Evolutionary conservation across 2,888 invertebrate genomes (phyloP), one percentile per base, ranked within the genome.

Genomic region (Dorcus parallelipipedus): DNA sequence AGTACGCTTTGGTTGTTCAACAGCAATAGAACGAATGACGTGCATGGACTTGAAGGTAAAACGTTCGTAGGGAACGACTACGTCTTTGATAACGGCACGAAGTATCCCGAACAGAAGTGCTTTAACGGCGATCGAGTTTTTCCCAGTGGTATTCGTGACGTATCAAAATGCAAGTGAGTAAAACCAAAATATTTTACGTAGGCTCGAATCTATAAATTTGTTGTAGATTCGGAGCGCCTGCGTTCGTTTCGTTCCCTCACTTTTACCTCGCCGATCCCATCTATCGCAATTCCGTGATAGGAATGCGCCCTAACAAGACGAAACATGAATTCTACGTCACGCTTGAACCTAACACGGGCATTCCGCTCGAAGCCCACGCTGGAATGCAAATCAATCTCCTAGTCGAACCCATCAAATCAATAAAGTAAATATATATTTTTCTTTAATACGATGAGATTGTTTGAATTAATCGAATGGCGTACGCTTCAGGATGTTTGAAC

Each of bases 191-290:
- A 4, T 33, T 14, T 7, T 9, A 33, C 2, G 14, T 51, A 40
- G 26, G 26, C 26, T 33, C 26, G 26, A 33, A 9, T 40, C 17
- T 6, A 33, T 9, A 9, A 23, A 14, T 9, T 47, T 53, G 61
- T 69, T 67, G 50, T 50, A 86, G 89, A 61, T 87, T 81, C 76
- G 89, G 88, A 52, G 91, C 93, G n/a, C 94, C 95, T 0, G 90
- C 89, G 9, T 90, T 88, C 76, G 83, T 92, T 23, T 89, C 91
- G 0, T 85, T 87, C 67, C 94, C 95, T 0, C 93, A 95, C 75
- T 93, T 93, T 79, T 86, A 88, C 65, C 75, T 88, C 69, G 86
- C 88, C 0, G 90, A 92, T 76, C 81, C 83, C 0, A 79, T 79
- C 62, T 93, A 91, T 69, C 71, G 80, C 8, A 70, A 82, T 56